These are phyloP conservation scores for Synergus japonicus DNA, from an alignment of 2,888 invertebrate species.

Conservation along the genomic window DNA sequence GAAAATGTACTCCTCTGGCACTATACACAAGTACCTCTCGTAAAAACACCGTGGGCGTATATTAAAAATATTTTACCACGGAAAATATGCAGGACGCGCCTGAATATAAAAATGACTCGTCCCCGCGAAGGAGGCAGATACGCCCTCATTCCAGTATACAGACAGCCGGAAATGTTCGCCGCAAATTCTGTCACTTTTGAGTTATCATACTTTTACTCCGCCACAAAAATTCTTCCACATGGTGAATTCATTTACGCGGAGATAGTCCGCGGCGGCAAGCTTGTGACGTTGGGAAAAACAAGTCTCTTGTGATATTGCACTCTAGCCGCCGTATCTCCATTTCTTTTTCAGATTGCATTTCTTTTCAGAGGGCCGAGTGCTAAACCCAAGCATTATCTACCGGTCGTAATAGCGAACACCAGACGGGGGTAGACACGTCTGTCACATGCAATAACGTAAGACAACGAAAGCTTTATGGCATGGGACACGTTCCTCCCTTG, in stretches of 20 bases:
- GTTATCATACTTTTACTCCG: conserved; percentile 20
- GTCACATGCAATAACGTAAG: conserved; percentile 71
- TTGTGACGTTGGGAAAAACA: conserved; percentile 25
- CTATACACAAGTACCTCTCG: neutral
- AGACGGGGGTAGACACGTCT: conserved; percentile 62
- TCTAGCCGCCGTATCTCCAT: neutral
- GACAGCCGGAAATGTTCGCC: conserved; percentile 7
- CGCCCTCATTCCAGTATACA: neutral
- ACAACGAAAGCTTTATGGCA: conserved; percentile 65
- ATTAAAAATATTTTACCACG: conserved; percentile 12
- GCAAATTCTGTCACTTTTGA: conserved; percentile 33
- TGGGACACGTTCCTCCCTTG: conserved; percentile 45
- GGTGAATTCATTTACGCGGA: conserved; percentile 22
- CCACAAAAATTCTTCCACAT: conserved; percentile 19
- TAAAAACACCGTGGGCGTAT: neutral
- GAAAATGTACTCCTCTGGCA: neutral
- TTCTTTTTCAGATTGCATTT: conserved; percentile 23
- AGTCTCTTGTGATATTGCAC: conserved; percentile 14
- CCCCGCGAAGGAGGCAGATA: neutral
- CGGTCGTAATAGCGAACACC: conserved; percentile 31
- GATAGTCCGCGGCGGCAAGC: conserved; percentile 2
- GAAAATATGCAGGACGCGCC: conserved; percentile 12
- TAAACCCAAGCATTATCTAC: conserved; percentile 34
- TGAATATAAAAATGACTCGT: conserved; percentile 24
- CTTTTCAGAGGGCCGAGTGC: conserved; percentile 24